These are phyloP conservation scores for Orientallactaga bullata DNA, from an alignment of 2,113 vertebrate species.

Conservation along the genomic window DNA sequence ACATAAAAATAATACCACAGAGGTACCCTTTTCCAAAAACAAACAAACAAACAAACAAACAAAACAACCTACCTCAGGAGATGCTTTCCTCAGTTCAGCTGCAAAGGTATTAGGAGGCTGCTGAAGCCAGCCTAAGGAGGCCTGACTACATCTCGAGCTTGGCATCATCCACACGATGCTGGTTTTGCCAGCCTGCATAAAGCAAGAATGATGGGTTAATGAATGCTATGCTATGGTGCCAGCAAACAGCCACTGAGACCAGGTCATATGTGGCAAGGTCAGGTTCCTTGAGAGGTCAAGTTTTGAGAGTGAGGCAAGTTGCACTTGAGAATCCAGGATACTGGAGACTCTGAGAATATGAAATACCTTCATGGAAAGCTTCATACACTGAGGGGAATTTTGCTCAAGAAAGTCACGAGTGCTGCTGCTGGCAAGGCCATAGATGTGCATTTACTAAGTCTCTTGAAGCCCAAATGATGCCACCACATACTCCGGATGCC, in stretches of 20 bases:
- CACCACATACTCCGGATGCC: too few species aligned
- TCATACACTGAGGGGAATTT: not conserved
- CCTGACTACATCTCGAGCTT: not conserved
- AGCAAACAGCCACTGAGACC: not conserved
- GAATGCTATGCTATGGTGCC: not conserved
- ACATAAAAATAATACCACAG: too few species aligned
- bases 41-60: too few species aligned
- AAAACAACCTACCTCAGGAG: not conserved
- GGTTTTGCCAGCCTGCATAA: not conserved
- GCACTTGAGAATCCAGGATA: too few species aligned
- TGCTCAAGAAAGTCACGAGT: not conserved
- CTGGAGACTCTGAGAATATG: not conserved
- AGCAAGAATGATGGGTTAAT: not conserved
- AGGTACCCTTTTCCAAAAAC: too few species aligned
- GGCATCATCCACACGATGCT: too few species aligned
- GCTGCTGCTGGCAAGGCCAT: too few species aligned
- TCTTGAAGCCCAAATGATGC: too few species aligned
- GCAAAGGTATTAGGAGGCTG: not conserved
- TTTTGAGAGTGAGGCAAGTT: not conserved
- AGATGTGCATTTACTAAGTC: not conserved
- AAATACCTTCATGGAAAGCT: too few species aligned
- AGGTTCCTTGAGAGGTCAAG: not conserved
- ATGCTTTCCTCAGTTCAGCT: not conserved
- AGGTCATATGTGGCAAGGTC: not conserved
- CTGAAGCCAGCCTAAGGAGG: not conserved